Conservation (phyloP, 2,797 vertebrate species). For the Sphenodon punctatus region DNA sequence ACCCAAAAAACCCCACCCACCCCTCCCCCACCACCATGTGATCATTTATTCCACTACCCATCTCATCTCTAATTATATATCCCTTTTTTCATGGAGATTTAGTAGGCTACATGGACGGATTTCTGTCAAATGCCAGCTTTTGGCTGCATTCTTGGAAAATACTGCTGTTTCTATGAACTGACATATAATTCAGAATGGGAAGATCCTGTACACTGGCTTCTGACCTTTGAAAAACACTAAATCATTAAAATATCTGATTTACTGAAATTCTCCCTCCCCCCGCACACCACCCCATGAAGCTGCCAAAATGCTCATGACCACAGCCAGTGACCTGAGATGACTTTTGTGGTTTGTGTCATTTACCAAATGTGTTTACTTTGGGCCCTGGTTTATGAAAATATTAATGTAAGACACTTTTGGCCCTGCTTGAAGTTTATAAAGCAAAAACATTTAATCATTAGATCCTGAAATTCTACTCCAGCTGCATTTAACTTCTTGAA, state of each 20-base stretch:
- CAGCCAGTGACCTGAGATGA: slow-evolving; percentile 69
- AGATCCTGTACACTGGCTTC: slow-evolving; percentile 65
- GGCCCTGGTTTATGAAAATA: slow-evolving; percentile 66
- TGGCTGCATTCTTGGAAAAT: slow-evolving; percentile 70
- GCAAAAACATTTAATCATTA: slow-evolving; percentile 51
- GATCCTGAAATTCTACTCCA: slow-evolving; percentile 31
- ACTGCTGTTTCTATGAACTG: slow-evolving; percentile 58
- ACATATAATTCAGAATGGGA: slow-evolving; percentile 49
- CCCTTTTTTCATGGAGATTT: too few species aligned
- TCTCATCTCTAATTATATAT: too few species aligned
- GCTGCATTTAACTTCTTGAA: slow-evolving; percentile 59
- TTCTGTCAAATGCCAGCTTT: slow-evolving; percentile 55
- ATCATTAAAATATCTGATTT: slow-evolving; percentile 72
- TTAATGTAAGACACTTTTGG: slow-evolving; percentile 60
- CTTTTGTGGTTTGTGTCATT: slow-evolving; percentile 66
- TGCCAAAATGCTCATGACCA: slow-evolving; percentile 72
- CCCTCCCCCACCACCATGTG: too few species aligned
- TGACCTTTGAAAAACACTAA: slow-evolving; percentile 70
- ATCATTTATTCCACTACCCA: too few species aligned
- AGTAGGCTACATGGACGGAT: slow-evolving; percentile 16
- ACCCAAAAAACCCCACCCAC: too few species aligned
- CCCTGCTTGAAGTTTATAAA: slow-evolving; percentile 58
- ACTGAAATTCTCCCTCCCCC: slow-evolving; percentile 57
- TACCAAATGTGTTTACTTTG: slow-evolving; percentile 67
- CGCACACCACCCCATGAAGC: slow-evolving; percentile 27